These are phyloP conservation scores for Synergus itoensis DNA, from an alignment of 2,888 invertebrate genomes.

Conservation along the genomic window DNA sequence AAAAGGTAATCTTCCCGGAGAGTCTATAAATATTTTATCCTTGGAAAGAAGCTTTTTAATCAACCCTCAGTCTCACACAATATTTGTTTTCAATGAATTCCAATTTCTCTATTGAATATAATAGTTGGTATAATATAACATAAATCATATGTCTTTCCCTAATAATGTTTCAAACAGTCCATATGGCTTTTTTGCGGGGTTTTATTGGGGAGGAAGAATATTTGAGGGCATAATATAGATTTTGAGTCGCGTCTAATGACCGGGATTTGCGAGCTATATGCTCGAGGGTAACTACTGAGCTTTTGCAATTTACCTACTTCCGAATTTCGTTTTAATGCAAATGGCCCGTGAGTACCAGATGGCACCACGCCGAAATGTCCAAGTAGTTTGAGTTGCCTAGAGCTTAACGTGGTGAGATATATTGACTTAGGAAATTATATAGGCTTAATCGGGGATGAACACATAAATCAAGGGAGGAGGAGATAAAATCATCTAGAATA, in stretches of 20 bases:
- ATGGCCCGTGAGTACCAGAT: constrained; percentile 15
- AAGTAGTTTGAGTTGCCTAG: neutral
- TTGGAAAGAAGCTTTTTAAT: constrained; percentile 1
- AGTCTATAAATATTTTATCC: constrained; percentile 28
- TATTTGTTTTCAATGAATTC: constrained; percentile 1
- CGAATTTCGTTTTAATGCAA: constrained; percentile 24
- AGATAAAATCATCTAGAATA: constrained; percentile 22
- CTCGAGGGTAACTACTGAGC: constrained; percentile 1
- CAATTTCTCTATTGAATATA: constrained; percentile 2
- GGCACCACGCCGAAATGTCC: constrained; percentile 14
- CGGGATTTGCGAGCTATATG: neutral
- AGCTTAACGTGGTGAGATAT: constrained; percentile 8
- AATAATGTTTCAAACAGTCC: neutral
- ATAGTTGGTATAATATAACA: neutral
- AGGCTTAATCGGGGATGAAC: constrained; percentile 18
- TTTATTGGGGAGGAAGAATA: neutral
- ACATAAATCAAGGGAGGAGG: constrained; percentile 6
- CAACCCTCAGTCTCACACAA: neutral
- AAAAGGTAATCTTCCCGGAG: neutral
- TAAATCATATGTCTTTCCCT: neutral
- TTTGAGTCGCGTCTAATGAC: constrained; percentile 3
- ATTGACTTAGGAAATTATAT: constrained; percentile 24
- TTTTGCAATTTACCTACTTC: constrained; percentile 22
- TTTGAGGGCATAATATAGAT: neutral
- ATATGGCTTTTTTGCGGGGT: neutral